Evolutionary conservation across 2,113 vertebrate genomes (phyloP).

Genomic region (Stigmatopora nigra): DNA sequence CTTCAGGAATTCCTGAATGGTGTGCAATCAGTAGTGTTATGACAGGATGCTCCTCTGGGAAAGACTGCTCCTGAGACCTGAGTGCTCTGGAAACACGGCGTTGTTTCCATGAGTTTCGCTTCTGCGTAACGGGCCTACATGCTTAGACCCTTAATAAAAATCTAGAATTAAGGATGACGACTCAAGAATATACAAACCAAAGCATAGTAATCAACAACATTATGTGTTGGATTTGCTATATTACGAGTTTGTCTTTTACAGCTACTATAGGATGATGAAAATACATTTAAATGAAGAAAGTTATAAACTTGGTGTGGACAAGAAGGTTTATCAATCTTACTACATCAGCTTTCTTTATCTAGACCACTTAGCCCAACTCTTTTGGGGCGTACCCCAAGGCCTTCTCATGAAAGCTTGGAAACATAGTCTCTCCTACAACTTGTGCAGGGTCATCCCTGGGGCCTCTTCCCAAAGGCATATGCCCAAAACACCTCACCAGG

Average conservation of each 20-base stretch:
- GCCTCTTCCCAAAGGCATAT: too few species aligned
- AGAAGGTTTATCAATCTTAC: background rate
- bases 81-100: constrained; percentile 42
- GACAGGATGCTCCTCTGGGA: constrained; percentile 61
- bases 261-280: background rate
- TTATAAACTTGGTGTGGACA: background rate
- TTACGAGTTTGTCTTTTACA: background rate
- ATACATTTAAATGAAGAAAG: background rate
- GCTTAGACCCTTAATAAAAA: constrained; percentile 32
- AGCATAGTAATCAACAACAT: too few species aligned
- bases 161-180: background rate
- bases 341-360: too few species aligned
- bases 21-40: constrained; percentile 64
- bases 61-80: constrained; percentile 50
- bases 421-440: too few species aligned
- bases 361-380: too few species aligned
- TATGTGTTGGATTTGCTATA: too few species aligned
- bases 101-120: constrained; percentile 45
- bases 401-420: too few species aligned
- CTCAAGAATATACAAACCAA: background rate
- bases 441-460: too few species aligned
- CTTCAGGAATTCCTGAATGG: constrained; percentile 60
- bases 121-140: constrained; percentile 49
- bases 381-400: too few species aligned
- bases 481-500: too few species aligned